Evolutionary conservation across 2,113 vertebrate species (phyloP).

Genomic region (Camelus bactrianus): DNA sequence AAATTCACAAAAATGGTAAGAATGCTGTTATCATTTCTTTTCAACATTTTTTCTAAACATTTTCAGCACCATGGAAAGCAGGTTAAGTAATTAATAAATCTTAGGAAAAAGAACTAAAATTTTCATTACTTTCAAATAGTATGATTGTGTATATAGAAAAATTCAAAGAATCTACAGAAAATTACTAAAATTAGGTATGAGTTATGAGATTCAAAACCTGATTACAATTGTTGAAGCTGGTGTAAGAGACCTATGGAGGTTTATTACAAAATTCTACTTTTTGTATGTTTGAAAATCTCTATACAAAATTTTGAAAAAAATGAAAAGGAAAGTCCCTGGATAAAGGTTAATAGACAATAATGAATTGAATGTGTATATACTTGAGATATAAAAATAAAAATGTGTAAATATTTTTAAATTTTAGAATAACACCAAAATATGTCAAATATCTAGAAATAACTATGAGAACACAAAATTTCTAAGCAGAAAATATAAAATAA

Average conservation of each 20-base stretch:
- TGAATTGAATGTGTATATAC: background rate
- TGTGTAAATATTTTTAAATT: background rate
- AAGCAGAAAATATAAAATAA: slow-evolving; percentile 13
- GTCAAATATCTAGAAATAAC: slow-evolving; percentile 20
- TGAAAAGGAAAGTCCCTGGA: background rate
- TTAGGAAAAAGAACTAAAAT: background rate
- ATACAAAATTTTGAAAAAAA: background rate
- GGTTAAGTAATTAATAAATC: background rate
- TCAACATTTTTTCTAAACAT: background rate
- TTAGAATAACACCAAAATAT: background rate
- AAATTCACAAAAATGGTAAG: background rate
- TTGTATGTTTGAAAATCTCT: background rate
- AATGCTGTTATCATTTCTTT: background rate
- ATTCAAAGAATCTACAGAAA: background rate
- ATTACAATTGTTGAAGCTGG: background rate
- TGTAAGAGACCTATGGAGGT: background rate
- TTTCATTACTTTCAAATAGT: no score
- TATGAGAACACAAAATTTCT: background rate
- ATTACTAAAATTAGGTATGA: background rate
- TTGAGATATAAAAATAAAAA: background rate
- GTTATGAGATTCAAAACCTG: background rate
- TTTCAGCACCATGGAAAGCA: background rate
- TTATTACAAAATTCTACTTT: background rate
- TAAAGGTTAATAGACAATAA: background rate
- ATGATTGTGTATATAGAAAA: no score